Conservation (phyloP, 2,797 vertebrate genomes). For the Sebastes oblongus region DNA sequence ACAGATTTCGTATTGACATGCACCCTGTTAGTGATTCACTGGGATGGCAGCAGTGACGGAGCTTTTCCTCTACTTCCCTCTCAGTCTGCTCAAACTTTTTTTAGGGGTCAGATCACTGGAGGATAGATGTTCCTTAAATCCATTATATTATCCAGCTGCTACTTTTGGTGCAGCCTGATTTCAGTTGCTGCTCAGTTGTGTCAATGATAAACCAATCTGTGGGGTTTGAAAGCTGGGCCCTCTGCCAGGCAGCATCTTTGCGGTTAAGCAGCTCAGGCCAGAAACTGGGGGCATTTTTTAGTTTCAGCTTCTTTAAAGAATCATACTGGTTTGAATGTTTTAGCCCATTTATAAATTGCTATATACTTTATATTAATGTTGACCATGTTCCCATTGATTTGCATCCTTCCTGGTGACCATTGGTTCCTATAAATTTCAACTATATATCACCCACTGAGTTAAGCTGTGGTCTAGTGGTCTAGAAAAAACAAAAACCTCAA, state of each 20-base stretch:
- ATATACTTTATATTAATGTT: neutral
- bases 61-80: neutral
- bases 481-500: neutral
- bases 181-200: constrained; percentile 20
- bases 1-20: neutral
- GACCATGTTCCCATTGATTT: neutral
- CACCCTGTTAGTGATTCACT: neutral
- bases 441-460: neutral
- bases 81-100: constrained; percentile 14
- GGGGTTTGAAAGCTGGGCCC: constrained; percentile 23
- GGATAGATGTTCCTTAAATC: constrained; percentile 34
- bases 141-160: constrained; percentile 24
- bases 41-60: neutral
- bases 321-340: neutral
- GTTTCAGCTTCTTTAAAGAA: neutral
- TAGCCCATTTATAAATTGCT: neutral
- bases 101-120: constrained; percentile 36
- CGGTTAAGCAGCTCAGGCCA: neutral
- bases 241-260: constrained; percentile 31
- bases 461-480: too few species aligned
- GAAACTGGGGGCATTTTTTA: neutral
- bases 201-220: constrained; percentile 34
- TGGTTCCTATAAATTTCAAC: neutral
- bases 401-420: neutral
- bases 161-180: constrained; percentile 48